Base-by-base conservation (phyloP, 2,888 invertebrate species). In the Rhagium mordax region DNA sequence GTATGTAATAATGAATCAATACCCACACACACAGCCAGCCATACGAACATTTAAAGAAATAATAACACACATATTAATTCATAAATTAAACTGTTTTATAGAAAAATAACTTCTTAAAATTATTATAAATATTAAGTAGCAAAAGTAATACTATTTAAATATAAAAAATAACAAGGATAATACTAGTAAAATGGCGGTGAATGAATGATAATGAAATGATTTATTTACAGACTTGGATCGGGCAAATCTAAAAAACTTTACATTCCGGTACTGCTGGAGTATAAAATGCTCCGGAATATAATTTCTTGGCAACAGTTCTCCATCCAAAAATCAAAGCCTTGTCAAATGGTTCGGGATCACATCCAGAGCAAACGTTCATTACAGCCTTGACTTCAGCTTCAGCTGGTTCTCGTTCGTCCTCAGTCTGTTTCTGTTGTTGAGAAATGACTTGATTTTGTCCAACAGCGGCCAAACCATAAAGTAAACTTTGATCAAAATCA, bases 371-470 rank as follows among this genome's bases (percentile, higher is more conserved):
- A 1, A 95, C 89, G 79, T 92, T 90, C 93, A 95, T 93, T 0
- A 95, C 94, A 8, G 94, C 94, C 80, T 90, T 93, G 0, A 95
- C 95, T 86, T 95, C 95, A 29, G 93, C 94, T 85, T 95, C 95
- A 0, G 95, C 95, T 0, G 95, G 95, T 81, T 95, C 95, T 51
- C 94, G 89, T 81, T 94, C 95, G 73, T 94, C 93, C 66, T 88
- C 89, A 79, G 92, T 89, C 74, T 91, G 92, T 81, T 93, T 93
- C 76, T 91, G 88, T 81, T 91, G 91, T 78, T 90, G 89, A 3
- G 87, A 77, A 68, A 92, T 89, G 0, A 91, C 91, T 59, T 90
- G 85, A 75, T 92, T 92, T 6, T 93, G 91, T 0, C 94, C 94
- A 48, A 93, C 93, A 69, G 92, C 93, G 0, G 94, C 93, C 24